Conservation (phyloP, 2,113 vertebrate genomes). For the Cyphomyrus discorhynchus region DNA sequence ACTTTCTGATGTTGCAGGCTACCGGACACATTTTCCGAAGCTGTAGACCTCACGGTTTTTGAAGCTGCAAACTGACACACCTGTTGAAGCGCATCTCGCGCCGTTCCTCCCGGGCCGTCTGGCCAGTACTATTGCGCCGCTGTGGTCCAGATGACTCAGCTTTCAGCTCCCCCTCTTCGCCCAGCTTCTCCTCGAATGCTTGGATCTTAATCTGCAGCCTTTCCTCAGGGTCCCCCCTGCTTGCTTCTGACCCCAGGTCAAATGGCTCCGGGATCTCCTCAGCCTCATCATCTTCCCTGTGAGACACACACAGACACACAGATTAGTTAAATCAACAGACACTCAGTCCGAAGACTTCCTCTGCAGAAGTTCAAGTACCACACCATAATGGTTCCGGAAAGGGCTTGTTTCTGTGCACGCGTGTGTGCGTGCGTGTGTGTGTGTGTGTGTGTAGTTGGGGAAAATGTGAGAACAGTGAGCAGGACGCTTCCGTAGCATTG, state of each 20-base stretch:
- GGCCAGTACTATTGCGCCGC: conserved; percentile 70
- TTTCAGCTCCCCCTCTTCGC: conserved; percentile 49
- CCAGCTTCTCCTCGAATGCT: conserved; percentile 71
- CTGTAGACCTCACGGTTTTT: not conserved
- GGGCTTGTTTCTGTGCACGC: not conserved
- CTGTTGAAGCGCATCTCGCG: conserved; percentile 79
- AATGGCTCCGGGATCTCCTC: conserved; percentile 39
- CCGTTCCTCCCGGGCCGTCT: conserved; percentile 69
- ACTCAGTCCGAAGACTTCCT: not conserved
- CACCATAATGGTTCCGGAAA: not conserved
- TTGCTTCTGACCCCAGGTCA: conserved; percentile 40
- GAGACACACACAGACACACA: conserved; percentile 11
- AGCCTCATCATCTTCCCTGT: conserved; percentile 32
- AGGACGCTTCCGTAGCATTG: not conserved
- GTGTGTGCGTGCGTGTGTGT: not conserved
- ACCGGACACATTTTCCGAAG: not conserved
- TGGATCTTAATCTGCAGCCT: conserved; percentile 72
- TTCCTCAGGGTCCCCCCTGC: conserved; percentile 50
- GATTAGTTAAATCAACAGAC: not conserved
- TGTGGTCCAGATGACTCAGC: conserved; percentile 53
- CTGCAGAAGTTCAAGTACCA: not conserved
- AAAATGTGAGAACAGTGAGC: not conserved
- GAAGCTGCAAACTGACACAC: conserved; percentile 43
- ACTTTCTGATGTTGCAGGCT: not conserved
- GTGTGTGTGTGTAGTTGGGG: not conserved